Evolutionary conservation across 2,888 invertebrate genomes (phyloP), one percentile per base, ranked within the genome.

Genomic region (Patella pellucida): DNA sequence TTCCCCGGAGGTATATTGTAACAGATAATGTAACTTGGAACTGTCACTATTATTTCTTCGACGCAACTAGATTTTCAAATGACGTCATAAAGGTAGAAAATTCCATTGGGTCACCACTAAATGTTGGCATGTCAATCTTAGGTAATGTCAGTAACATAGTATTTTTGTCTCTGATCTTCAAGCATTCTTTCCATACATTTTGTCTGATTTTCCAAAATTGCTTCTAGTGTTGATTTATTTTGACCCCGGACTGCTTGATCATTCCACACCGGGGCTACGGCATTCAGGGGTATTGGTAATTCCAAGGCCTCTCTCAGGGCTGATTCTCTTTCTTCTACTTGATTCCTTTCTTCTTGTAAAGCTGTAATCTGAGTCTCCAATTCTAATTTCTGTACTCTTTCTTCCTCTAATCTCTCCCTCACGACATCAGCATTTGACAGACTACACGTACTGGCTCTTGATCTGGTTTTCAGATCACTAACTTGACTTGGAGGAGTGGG

Each of bases 181-280:
- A 19, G 15, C 62, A 62, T 62, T 62, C 62, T 62, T 62, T 62
- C 62, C 62, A 62, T 62, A 62, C 62, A 62, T 62, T 23, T 62
- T 23, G 23, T 62, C 19, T 62, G 23, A 4, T 62, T 62, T 62
- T n/a, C 23, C 9, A 62, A 23, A 23, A 62, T 62, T 62, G n/a
- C 62, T 62, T 62, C 19, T 11, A 62, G 62, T 12, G 62, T 12
- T 11, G n/a, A 11, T 62, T n/a, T 23, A 23, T n/a, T 41, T 7
- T 41, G 41, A 7, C 41, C 41, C 41, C 7, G 41, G 7, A 5
- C 41, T 41, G 41, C 41, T 41, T 41, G 41, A 41, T 41, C 3
- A 41, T 5, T 41, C 41, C 41, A 41, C 7, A 3, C 41, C 7
- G 41, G 5, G 41, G 41, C 41, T 41, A 7, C 3, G 41, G 7